A percentile compares a stretch with the other conserved stretches of the same genome.
Evolutionary conservation across 2,797 vertebrate species (phyloP).

Genomic region (Eospalax fontanierii): DNA sequence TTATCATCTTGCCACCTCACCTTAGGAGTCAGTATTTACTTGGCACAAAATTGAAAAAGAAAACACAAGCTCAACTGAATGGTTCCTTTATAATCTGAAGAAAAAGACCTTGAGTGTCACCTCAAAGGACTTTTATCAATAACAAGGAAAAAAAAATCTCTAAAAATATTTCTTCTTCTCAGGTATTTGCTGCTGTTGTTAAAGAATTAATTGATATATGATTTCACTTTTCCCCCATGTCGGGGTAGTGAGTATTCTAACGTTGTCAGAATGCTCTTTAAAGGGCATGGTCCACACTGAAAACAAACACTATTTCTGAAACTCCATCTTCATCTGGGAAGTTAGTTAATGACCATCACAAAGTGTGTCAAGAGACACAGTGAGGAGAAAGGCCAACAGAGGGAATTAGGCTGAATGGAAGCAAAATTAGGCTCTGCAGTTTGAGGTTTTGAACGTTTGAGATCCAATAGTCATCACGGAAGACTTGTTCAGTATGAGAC

Average conservation of each 20-base stretch:
- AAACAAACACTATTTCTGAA: neutral
- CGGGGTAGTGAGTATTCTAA: constrained; percentile 4
- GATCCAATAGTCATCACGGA: constrained; percentile 8
- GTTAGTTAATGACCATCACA: constrained; percentile 24
- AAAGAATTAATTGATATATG: constrained; percentile 21
- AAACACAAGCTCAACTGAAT: constrained; percentile 75
- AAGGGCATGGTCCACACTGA: neutral
- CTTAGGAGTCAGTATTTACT: constrained; percentile 74
- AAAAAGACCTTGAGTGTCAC: constrained; percentile 69
- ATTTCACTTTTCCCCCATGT: constrained; percentile 3
- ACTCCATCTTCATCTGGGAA: constrained; percentile 30
- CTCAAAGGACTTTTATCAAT: constrained; percentile 68
- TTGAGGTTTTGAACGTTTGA: neutral
- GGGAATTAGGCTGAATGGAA: neutral
- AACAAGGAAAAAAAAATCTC: neutral
- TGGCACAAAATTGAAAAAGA: constrained; percentile 73
- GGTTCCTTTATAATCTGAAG: constrained; percentile 74
- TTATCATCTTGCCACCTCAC: constrained; percentile 67
- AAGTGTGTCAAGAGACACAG: neutral
- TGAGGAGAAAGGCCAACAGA: constrained; percentile 43
- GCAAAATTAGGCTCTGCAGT: neutral
- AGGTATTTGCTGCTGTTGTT: constrained; percentile 50
- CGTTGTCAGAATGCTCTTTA: constrained; percentile 3
- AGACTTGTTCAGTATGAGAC: neutral
- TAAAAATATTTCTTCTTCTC: constrained; percentile 53